Evolutionary conservation across 2,888 invertebrate genomes (phyloP), one percentile per base, ranked within the genome.

Genomic region (Thereva nobilitata): DNA sequence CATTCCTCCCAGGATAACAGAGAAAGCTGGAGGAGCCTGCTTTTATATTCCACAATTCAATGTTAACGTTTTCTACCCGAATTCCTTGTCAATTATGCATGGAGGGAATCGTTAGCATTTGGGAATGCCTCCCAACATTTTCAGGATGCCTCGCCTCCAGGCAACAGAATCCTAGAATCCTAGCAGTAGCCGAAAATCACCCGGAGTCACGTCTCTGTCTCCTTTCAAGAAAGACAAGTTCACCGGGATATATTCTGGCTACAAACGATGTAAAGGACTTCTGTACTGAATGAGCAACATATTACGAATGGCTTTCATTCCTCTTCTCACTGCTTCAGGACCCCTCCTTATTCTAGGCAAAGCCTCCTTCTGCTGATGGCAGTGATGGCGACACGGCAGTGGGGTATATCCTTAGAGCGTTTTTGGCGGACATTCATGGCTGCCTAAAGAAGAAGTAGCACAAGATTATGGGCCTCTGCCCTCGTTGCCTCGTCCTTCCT

Each of bases 11-110:
- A 23, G 23, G 23, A 23, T 23, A 23, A 23, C 23, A 23, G 23
- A 23, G 23, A 23, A 2, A 23, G 23, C 23, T 23, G 23, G 23
- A 23, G 23, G 23, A 23, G 23, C 23, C 23, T 23, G 23, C 23
- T 23, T 23, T 23, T 23, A 23, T 23, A 23, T 23, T 23, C 23
- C 23, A 23, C 45, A 42, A n/a, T n/a, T 56, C 42, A 41, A 50
- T 41, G 50, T 61, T 50, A 35, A 44, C 41, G 50, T 49, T 61
- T 59, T 61, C 61, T 61, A 50, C 50, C 61, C 49, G 42, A 61
- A 61, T 61, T 61, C 50, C 61, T 61, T 61, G 61, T 61, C 61
- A 61, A 61, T 61, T 61, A 61, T 61, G 61, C 41, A 61, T 50
- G 50, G 50, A 41, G 41, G 35, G 61, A 50, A 41, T 49, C 61